Evolutionary conservation across 1,140 invertebrate species (phyloP).

Genomic region (Rhysida immarginata): DNA sequence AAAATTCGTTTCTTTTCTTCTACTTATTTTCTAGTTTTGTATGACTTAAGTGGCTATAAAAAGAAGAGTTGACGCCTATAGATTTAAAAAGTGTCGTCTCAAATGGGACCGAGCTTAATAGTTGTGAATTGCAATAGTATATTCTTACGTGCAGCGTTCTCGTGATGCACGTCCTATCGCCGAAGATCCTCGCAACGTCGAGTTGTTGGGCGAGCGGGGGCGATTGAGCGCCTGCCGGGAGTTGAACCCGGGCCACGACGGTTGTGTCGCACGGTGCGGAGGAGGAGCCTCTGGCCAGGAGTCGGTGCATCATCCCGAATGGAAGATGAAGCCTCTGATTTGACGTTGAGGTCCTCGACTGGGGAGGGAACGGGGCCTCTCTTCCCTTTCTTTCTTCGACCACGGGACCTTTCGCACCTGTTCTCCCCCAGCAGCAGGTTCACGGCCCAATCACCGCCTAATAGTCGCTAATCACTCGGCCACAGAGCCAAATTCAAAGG

Average conservation of each 20-base stretch:
- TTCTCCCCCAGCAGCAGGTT: neutral
- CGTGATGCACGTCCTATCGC: too few species aligned
- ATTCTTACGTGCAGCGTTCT: too few species aligned
- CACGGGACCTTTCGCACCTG: neutral
- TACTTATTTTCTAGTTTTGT: too few species aligned
- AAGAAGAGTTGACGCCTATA: too few species aligned
- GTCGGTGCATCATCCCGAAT: neutral
- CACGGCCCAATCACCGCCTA: constrained; percentile 1
- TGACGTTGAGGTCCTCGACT: neutral
- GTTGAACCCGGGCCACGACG: neutral
- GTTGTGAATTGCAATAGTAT: too few species aligned
- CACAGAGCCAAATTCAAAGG: too few species aligned
- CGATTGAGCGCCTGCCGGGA: neutral
- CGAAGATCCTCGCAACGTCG: neutral
- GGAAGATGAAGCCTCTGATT: neutral
- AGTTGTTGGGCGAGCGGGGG: neutral
- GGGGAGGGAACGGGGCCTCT: too few species aligned
- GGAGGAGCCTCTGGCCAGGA: neutral
- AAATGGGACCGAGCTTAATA: too few species aligned
- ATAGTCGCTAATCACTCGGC: neutral
- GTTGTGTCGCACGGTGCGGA: neutral
- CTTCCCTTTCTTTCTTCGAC: too few species aligned
- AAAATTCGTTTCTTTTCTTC: too few species aligned
- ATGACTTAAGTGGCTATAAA: too few species aligned
- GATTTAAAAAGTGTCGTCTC: too few species aligned